phyloP scores from a whole-genome alignment of 2,113 vertebrate species.

The Thinocorus orbignyianus region DNA sequence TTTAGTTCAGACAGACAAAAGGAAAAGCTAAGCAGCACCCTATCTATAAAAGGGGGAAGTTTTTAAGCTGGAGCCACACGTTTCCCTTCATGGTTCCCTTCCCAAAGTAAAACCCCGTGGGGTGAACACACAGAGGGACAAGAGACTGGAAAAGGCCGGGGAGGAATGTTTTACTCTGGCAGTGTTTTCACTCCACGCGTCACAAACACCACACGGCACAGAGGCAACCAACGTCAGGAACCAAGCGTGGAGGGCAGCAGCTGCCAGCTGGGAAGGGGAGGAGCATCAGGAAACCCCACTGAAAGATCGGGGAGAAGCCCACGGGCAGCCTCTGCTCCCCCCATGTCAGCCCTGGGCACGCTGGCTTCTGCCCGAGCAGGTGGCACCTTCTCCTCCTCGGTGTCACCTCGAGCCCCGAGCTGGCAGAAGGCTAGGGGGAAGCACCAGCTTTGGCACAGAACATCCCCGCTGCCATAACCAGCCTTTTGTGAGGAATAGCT shows the following conservation, averaged over 20 bases:
- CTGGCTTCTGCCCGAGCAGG: too few relatives aligned
- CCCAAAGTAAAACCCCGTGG: too few relatives aligned
- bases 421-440: accelerated
- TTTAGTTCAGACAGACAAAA: too few relatives aligned
- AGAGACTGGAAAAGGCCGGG: not conserved
- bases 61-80: too few relatives aligned
- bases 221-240: not conserved
- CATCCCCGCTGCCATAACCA: not conserved
- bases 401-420: accelerated
- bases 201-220: not conserved
- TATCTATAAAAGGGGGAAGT: too few relatives aligned
- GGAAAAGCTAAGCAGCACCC: too few relatives aligned
- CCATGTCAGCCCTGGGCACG: not conserved
- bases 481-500: accelerated
- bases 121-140: too few relatives aligned
- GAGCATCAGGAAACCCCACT: not conserved
- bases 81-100: too few relatives aligned
- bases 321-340: accelerated
- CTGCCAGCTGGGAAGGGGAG: not conserved
- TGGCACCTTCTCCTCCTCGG: not conserved
- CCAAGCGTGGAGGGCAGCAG: not conserved
- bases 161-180: not conserved
- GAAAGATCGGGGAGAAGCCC: not conserved
- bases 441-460: not conserved
- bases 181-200: not conserved